Evolutionary conservation across 2,797 vertebrate genomes (phyloP).

Genomic region (Gymnothorax reevesii): DNA sequence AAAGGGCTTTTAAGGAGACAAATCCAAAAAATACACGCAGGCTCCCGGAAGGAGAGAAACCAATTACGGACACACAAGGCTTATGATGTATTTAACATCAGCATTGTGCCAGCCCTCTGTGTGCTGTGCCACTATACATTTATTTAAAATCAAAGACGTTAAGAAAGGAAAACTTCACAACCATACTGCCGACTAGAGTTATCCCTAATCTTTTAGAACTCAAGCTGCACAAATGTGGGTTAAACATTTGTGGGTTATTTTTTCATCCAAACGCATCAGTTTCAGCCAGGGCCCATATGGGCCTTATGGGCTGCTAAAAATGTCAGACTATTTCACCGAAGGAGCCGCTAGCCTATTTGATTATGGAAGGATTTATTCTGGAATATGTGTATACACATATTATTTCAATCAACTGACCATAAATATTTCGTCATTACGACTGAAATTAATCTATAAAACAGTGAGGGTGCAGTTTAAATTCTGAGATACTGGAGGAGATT

Average conservation of each 20-base stretch:
- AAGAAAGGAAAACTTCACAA: neutral
- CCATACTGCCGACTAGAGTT: neutral
- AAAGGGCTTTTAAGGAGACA: too few species aligned
- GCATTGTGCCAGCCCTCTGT: neutral
- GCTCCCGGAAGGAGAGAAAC: too few species aligned
- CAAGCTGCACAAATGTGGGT: neutral
- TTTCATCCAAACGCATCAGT: neutral
- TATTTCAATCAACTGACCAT: neutral
- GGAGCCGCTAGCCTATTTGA: neutral
- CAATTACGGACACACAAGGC: too few species aligned
- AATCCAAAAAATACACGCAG: too few species aligned
- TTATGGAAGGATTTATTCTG: neutral
- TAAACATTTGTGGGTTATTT: too few species aligned
- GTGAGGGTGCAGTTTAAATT: neutral
- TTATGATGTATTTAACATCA: neutral
- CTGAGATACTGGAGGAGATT: neutral
- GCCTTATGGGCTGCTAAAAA: neutral
- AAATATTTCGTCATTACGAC: constrained; percentile 3
- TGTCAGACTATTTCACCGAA: neutral
- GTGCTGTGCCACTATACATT: too few species aligned
- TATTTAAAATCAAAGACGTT: neutral
- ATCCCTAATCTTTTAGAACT: neutral
- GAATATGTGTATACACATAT: constrained; percentile 2
- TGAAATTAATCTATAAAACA: neutral
- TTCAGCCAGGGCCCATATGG: neutral